phyloP scores from a whole-genome alignment of 2,113 vertebrate genomes.

The Toxotes jaculatrix region DNA sequence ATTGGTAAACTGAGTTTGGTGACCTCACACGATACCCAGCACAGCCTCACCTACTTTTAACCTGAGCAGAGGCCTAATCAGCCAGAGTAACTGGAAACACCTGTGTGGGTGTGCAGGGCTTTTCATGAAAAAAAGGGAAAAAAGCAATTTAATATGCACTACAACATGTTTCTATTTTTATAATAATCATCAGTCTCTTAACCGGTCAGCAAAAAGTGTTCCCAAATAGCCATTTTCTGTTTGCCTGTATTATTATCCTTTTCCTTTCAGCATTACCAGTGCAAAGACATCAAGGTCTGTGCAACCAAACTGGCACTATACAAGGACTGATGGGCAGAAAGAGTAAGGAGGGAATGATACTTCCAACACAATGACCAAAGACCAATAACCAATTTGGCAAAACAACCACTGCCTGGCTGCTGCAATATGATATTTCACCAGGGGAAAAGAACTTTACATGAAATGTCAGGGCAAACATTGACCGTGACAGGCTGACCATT shows the following conservation, averaged over 20 bases:
- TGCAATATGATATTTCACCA: conserved; percentile 60
- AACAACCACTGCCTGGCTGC: conserved; percentile 52
- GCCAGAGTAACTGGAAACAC: not conserved
- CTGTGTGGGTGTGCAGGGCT: not conserved
- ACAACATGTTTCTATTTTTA: not conserved
- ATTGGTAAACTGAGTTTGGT: not conserved
- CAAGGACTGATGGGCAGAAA: conserved; percentile 34
- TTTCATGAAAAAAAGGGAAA: not conserved
- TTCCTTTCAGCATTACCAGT: conserved; percentile 1
- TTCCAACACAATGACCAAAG: conserved; percentile 64
- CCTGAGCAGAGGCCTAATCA: not conserved
- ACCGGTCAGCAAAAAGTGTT: conserved; percentile 5
- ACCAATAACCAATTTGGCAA: conserved; percentile 70
- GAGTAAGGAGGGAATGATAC: conserved; percentile 39
- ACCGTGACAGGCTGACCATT: conserved; percentile 69
- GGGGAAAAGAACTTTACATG: conserved; percentile 71
- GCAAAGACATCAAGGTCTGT: conserved; percentile 7
- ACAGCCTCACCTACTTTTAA: not conserved
- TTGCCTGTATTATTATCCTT: not conserved
- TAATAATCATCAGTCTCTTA: conserved; percentile 10
- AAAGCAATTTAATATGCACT: not conserved
- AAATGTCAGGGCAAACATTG: conserved; percentile 73
- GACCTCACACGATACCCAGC: not conserved
- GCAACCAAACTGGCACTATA: conserved; percentile 33
- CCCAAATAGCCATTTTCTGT: not conserved